Evolutionary conservation across 2,888 invertebrate species (phyloP), one percentile per base, ranked within the genome.

Genomic region (Geophilus truncorum): DNA sequence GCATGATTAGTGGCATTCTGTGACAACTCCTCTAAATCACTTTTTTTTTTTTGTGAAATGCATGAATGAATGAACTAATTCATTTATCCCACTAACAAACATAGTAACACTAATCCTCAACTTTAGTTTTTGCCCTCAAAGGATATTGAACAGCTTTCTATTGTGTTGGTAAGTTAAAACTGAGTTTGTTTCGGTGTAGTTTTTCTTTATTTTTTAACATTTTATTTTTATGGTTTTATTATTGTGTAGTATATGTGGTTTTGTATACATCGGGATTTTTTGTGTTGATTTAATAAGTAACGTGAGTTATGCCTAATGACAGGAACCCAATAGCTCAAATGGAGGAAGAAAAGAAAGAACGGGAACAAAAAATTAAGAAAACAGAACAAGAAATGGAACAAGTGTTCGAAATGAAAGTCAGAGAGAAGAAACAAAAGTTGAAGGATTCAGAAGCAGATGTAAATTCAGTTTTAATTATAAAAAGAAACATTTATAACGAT

Each of bases 381-480:
- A 97, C 97, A 96, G 98, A 98, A 88, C 93, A 93, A 62, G 98
- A 98, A 88, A 97, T 98, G 96, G 98, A 98, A 87, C 96, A 96
- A 89, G 98, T 98, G 83, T 98, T 98, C 88, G 97, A 98, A 87
- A 95, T 96, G 93, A 98, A 98, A 89, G 98, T 95, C 78, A 92
- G 93, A 85, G 98, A 98, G 88, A 97, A 98, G 89, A 94, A 94
- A 86, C 95, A 96, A 85, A 97, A 97, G 88, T 90, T 98, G 84
- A 95, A 95, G 88, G 97, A 98, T 87, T 96, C 96, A 0, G 98
- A 98, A 87, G 90, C 92, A 83, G 97, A 98, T 85, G 91, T 92
- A 87, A 89, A 89, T n/a, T n/a, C n/a, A n/a, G n/a, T n/a, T n/a
- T n/a, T n/a, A n/a, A n/a, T n/a, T n/a, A n/a, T n/a, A n/a, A n/a